Percentiles rank a stretch among this genome's conserved stretches.
Evolutionary conservation across 2,113 vertebrate genomes (phyloP).

Genomic region (Deroptyus accipitrinus): DNA sequence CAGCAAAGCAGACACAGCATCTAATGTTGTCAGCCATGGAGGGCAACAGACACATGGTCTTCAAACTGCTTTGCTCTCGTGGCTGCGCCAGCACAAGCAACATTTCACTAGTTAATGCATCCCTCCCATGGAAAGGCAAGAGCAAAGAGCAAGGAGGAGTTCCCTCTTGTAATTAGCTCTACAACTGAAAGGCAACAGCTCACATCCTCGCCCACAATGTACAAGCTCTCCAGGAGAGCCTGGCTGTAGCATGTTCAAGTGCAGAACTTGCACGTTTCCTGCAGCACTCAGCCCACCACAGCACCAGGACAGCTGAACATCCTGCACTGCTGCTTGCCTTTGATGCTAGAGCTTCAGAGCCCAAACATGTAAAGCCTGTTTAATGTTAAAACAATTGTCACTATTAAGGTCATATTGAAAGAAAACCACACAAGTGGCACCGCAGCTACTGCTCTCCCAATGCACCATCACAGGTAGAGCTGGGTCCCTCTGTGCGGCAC

Average conservation of each 20-base stretch:
- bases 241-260: rapidly evolving
- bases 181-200: neutral
- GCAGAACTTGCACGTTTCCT: neutral
- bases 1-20: neutral
- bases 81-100: too few relatives aligned
- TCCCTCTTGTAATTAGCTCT: neutral
- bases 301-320: neutral
- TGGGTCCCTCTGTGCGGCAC: rapidly evolving
- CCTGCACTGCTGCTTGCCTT: neutral
- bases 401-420: neutral
- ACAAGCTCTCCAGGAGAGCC: neutral
- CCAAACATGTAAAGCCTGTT: rapidly evolving
- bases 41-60: neutral
- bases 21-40: neutral
- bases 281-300: neutral
- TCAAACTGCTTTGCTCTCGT: neutral
- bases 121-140: neutral
- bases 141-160: neutral
- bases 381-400: neutral
- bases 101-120: rapidly evolving
- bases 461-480: too few relatives aligned
- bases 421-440: neutral
- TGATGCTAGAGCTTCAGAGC: neutral
- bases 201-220: neutral
- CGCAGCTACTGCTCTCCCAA: rapidly evolving